Evolutionary conservation across 2,888 invertebrate species (phyloP), one percentile per base, ranked within the genome.

Genomic region (Perizoma affinitatum): DNA sequence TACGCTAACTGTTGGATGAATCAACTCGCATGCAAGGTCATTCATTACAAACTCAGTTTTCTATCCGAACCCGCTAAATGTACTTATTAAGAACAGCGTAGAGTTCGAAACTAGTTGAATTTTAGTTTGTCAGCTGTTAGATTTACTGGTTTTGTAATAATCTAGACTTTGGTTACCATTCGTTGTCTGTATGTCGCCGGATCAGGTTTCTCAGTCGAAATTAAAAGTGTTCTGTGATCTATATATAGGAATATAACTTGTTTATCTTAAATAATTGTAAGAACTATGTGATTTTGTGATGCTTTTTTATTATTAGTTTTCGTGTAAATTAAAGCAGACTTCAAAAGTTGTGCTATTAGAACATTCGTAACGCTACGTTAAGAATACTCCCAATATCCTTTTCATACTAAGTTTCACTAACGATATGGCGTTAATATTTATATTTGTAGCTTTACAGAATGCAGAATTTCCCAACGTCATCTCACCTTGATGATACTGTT

Each of bases 1-100:
- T 76, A 81, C 73, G 72, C 73, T 75, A 76, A 72, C 76, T 71
- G 70, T 73, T 78, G 79, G 80, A 80, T 82, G 82, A 79, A 79
- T 73, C 74, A 75, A 71, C 74, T 70, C 69, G 66, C 74, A 58
- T 58, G 45, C 63, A 76, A 76, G 76, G 80, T 69, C 79, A 69
- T 68, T 70, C 63, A 56, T 66, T 70, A 69, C 59, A 66, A 63
- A 60, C 55, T 61, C 61, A 62, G 48, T 67, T 64, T 66, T 56
- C 61, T 52, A 55, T 43, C 34, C 10, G n/a, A 59, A 49, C 54
- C 51, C 60, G 53, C 50, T 35, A 54, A 63, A 66, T 67, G 61
- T 64, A 68, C 67, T 58, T 72, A 76, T 67, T 60, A 41, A 38
- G 54, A 61, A 52, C 43, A 43, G 36, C 40, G 48, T 71, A 76